These are phyloP conservation scores for Erynnis tages DNA, from an alignment of 2,888 invertebrate genomes.

Conservation along the genomic window DNA sequence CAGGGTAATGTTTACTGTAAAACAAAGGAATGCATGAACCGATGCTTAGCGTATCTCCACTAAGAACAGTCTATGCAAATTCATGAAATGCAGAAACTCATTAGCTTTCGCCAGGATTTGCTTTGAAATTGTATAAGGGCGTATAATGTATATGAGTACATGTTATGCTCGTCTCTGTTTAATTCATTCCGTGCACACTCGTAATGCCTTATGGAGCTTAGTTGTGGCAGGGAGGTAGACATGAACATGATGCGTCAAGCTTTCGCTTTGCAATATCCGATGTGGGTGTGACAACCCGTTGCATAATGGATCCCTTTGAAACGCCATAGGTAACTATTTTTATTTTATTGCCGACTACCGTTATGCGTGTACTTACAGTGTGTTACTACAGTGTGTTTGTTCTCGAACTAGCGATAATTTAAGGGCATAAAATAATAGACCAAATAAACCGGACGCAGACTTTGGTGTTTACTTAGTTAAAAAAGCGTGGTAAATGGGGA, in stretches of 20 bases:
- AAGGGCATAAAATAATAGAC: too few species aligned
- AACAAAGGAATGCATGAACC: too few species aligned
- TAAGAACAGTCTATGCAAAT: too few species aligned
- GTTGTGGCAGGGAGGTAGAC: neutral
- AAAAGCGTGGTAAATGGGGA: too few species aligned
- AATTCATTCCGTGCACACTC: constrained; percentile 3
- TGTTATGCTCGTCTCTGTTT: neutral
- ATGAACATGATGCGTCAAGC: neutral
- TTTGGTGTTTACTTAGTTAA: too few species aligned
- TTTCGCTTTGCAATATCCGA: constrained; percentile 43
- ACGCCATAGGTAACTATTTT: constrained; percentile 29
- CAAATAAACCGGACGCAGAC: too few species aligned
- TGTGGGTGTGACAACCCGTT: constrained; percentile 38
- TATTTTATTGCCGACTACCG: neutral
- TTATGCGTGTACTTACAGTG: neutral
- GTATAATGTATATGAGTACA: neutral
- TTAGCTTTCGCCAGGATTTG: neutral
- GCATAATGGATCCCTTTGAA: constrained; percentile 46
- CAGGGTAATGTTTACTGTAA: too few species aligned
- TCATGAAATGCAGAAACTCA: neutral
- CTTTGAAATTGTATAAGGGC: too few species aligned
- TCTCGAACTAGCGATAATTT: too few species aligned
- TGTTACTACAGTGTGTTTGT: too few species aligned
- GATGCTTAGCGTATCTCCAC: too few species aligned
- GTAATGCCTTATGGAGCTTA: neutral